phyloP scores from a whole-genome alignment of 1,140 invertebrate genomes.

The Grapholita molesta region DNA sequence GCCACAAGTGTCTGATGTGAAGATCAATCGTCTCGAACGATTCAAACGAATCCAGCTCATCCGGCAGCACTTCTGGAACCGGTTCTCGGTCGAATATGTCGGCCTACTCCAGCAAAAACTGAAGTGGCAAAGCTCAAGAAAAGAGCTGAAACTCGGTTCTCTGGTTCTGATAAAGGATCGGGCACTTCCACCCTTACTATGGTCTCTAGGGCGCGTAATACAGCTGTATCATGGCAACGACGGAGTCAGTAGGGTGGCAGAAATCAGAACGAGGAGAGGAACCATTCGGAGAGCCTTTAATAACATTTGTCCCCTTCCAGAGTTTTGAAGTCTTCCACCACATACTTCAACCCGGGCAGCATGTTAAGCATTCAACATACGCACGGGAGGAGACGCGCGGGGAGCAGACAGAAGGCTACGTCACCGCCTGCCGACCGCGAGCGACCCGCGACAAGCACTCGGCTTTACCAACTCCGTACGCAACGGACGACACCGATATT shows the following conservation, averaged over 20 bases:
- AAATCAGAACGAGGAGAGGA: neutral
- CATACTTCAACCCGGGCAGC: neutral
- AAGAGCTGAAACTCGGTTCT: neutral
- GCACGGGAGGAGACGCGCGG: no score
- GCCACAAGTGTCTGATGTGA: neutral
- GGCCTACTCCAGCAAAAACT: no score
- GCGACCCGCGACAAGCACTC: neutral
- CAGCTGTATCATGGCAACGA: neutral
- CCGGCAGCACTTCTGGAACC: neutral
- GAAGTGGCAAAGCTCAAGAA: no score
- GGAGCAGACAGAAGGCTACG: neutral
- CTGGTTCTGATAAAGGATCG: neutral
- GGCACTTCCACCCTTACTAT: neutral
- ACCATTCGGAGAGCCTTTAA: neutral
- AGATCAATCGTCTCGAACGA: neutral
- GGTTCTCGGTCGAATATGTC: neutral
- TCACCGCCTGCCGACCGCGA: neutral
- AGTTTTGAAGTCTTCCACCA: neutral
- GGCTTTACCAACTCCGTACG: neutral
- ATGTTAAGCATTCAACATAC: neutral
- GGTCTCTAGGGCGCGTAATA: neutral
- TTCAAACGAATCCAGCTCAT: neutral
- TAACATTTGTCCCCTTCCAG: neutral
- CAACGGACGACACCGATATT: neutral
- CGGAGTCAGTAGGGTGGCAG: neutral